phyloP scores from a whole-genome alignment of 2,797 vertebrate genomes.

The Sebastes hubbsi region DNA sequence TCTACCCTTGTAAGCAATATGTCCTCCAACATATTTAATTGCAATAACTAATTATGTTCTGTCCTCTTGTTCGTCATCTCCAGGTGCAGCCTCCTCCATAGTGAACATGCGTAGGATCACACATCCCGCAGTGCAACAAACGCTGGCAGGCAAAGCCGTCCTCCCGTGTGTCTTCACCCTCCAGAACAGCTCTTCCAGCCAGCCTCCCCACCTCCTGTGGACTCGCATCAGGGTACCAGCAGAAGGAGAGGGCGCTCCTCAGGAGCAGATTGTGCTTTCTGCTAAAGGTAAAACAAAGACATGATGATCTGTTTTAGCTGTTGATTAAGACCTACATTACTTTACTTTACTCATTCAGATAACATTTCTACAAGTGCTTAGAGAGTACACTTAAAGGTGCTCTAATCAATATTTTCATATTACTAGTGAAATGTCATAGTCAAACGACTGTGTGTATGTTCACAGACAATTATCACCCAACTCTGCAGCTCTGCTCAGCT shows the following conservation, averaged over 20 bases:
- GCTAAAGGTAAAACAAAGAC: conserved; percentile 66
- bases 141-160: conserved; percentile 84
- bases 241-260: conserved; percentile 65
- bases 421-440: not conserved
- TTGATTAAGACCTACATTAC: not conserved
- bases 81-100: conserved; percentile 80
- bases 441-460: not conserved
- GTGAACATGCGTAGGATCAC: conserved; percentile 88
- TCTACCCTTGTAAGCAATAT: not conserved
- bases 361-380: not conserved
- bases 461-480: not conserved
- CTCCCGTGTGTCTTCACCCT: conserved; percentile 91
- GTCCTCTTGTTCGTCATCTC: not conserved
- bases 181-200: conserved; percentile 54
- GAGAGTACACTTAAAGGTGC: not conserved
- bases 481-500: not conserved
- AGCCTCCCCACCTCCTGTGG: conserved; percentile 88
- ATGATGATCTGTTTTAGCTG: not conserved
- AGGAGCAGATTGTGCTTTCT: conserved; percentile 84
- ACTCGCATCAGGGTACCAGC: conserved; percentile 78
- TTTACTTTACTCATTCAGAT: not conserved
- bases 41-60: not conserved
- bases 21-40: conserved; percentile 1
- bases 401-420: not conserved
- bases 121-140: conserved; percentile 74